Base-by-base conservation (phyloP, 1,140 invertebrate species). In the Coptotermes formosanus region DNA sequence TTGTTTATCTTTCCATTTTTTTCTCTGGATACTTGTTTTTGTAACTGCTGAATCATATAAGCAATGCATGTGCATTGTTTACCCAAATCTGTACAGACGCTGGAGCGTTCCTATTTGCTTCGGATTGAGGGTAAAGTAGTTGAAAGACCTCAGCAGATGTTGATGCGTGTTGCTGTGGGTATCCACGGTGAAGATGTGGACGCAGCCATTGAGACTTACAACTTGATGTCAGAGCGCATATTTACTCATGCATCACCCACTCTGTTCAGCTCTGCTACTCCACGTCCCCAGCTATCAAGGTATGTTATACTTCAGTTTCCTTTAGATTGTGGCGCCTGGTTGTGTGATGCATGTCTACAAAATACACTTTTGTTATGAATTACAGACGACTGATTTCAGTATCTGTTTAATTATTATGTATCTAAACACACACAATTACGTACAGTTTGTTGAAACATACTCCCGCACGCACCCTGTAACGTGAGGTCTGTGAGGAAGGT, bases 201-300 rank as follows among this genome's bases (percentile, higher is more conserved):
- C 88, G 93, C 94, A 45, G 98, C 95, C 43, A 98, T 99, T 88
- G 97, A 99, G 92, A 99, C 99, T 0, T 99, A 99, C 90, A 98
- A 99, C 91, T 93, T 97, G 75, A 91, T 99, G 87, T 99, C 98
- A 0, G 97, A 99, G 90, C 95, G 96, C 89, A 99, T 97, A 93
- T 99, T 99, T 90, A 99, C 98, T 2, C 99, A 99, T 93, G 98
- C 98, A 23, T 98, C 98, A 23, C 98, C 99, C 16, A 99, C 99
- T 4, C 92, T 99, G 19, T 99, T 99, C 89, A 97, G 98, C 89
- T 96, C 99, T 86, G 98, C 97, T 75, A 99, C 98, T 21, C 94
- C 93, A 19, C 93, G 94, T 55, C 98, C 98, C 64, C 98, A 99
- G 90, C 92, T 99, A 87, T 99, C 98, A 0, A 98, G 94, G 92